phyloP scores from a whole-genome alignment of 2,797 vertebrate species.

The Bryconaethiops microstoma region DNA sequence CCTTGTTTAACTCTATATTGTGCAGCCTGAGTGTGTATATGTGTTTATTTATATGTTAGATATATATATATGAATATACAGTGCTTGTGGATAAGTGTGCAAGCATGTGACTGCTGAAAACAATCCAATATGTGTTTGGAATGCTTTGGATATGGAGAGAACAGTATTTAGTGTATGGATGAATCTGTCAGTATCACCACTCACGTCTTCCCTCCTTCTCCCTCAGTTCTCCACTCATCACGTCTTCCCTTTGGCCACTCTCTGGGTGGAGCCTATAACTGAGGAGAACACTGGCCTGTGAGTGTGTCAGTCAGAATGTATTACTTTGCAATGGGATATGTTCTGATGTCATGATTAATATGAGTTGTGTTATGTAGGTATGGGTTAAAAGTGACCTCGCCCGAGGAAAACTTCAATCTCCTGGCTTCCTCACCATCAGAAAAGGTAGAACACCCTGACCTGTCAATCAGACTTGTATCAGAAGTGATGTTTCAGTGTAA shows the following conservation, averaged over 20 bases:
- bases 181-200: not conserved
- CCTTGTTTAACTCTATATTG: not conserved
- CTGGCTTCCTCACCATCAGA: constrained; percentile 89
- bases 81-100: not conserved
- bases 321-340: not conserved
- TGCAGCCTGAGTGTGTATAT: constrained; percentile 1
- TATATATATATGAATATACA: not conserved
- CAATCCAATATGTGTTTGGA: not conserved
- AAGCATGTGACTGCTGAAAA: not conserved
- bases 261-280: constrained; percentile 93
- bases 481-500: not conserved
- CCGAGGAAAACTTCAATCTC: constrained; percentile 93
- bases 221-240: constrained; percentile 97
- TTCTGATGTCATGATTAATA: not conserved
- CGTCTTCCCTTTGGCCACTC: constrained; percentile 89
- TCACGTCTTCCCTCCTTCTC: constrained; percentile 40
- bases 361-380: constrained; percentile 71
- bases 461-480: not conserved
- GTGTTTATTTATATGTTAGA: not conserved
- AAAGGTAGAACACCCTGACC: constrained; percentile 79
- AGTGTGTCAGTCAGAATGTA: constrained; percentile 68
- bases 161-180: not conserved
- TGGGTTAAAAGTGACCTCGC: constrained; percentile 91
- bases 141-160: not conserved
- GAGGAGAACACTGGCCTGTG: constrained; percentile 89